A percentile compares a stretch with the other conserved stretches of the same genome.
These are phyloP conservation scores for Synanthedon formicaeformis DNA, from an alignment of 2,888 invertebrate genomes.

Conservation along the genomic window DNA sequence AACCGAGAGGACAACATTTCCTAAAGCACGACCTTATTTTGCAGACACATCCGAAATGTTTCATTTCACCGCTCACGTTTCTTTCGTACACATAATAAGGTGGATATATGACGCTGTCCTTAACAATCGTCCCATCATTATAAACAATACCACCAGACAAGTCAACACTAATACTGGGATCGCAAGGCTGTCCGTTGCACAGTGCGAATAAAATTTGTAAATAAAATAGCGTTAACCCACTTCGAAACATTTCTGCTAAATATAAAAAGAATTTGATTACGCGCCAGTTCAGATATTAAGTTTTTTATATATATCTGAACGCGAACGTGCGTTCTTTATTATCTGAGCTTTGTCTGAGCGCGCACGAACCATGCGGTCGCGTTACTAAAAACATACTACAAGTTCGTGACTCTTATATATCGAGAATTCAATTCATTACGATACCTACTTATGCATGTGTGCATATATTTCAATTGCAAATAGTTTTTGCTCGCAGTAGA, in stretches of 20 bases:
- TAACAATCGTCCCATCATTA: constrained; percentile 18
- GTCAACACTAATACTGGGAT: constrained; percentile 30
- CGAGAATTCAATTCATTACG: not conserved
- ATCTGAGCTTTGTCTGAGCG: not conserved
- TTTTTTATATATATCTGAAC: not conserved
- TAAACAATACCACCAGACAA: constrained; percentile 19
- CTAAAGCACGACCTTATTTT: constrained; percentile 31
- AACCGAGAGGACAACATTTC: constrained; percentile 39
- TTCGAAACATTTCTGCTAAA: no score
- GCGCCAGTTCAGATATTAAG: not conserved
- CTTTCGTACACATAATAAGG: constrained; percentile 27
- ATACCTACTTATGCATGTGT: not conserved
- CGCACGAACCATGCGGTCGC: not conserved
- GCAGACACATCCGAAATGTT: constrained; percentile 42
- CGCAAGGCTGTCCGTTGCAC: constrained; percentile 25
- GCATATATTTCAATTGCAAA: no score
- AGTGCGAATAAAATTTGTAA: not conserved
- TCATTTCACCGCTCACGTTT: constrained; percentile 26
- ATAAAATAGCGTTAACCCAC: no score
- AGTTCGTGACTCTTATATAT: not conserved
- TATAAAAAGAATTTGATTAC: not conserved
- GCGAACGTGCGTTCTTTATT: not conserved
- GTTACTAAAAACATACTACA: not conserved
- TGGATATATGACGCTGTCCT: constrained; percentile 28
- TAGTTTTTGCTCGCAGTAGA: no score